Evolutionary conservation across 2,113 vertebrate genomes (phyloP), one percentile per base, ranked within the genome.

Genomic region (Pogonocichla stellata): DNA sequence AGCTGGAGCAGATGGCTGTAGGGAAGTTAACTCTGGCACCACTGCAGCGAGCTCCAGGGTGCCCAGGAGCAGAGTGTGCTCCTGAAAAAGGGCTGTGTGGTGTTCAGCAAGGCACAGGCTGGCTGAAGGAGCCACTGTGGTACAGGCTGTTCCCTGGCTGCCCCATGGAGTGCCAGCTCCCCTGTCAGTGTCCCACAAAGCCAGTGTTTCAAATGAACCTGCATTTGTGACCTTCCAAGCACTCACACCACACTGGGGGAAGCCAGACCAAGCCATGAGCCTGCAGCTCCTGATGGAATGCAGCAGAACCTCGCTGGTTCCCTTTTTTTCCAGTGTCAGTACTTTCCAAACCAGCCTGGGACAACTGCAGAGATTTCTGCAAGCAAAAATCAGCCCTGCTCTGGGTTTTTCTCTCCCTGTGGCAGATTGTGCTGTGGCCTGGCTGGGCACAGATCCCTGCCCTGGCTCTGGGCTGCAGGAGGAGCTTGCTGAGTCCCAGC

Each of bases 111-210:
- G 36, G 78, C 62, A 26, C 0, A 0, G 47, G 58, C 38, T 48
- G 2, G 2, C 62, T 14, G 8, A 5, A 43, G 73, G 36, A 61
- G 45, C 3, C 5, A 4, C 6, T 0, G 3, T 0, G 5, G 64
- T 0, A 12, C 24, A 20, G 43, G 29, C n/a, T 0, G 0, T 1
- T 34, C 66, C 64, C 4, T 11, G 47, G 65, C 70, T 5, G 26
- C 16, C 54, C 2, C 7, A 9, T 0, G 23, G 31, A 95, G 19
- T 7, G 26, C 22, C 64, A 57, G 67, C 64, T 36, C 45, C 66
- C 3, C 22, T 6, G 2, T 4, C 0, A 28, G 17, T 0, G 18
- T 19, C 67, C 62, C 25, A 0, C 0, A 26, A 17, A 29, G 61
- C 33, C 64, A n/a, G 33, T 1, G 28, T 34, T 54, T 0, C 2